Evolutionary conservation across 2,113 vertebrate genomes (phyloP).

Genomic region (Coturnix japonica): DNA sequence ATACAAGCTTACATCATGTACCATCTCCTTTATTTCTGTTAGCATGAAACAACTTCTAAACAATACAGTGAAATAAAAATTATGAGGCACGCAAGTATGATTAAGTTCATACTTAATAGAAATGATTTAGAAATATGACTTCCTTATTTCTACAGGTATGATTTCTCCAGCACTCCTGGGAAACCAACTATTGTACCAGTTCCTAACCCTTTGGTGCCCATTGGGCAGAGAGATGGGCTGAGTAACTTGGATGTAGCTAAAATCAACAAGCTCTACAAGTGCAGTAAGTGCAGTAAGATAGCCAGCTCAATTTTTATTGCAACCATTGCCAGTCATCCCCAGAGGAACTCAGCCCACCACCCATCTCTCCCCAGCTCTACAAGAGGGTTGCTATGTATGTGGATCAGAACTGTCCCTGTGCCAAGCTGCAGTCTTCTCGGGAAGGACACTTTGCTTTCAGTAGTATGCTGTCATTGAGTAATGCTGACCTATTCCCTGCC

Average conservation of each 20-base stretch:
- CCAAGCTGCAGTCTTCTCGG: background rate
- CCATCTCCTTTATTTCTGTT: background rate
- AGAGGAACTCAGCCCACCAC: background rate
- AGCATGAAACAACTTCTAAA: background rate
- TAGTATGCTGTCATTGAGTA: background rate
- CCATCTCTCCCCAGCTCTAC: background rate
- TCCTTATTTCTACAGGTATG: conserved; percentile 59
- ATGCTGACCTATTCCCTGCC: background rate
- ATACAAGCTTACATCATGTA: background rate
- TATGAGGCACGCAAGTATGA: background rate
- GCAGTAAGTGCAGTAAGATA: conserved; percentile 67
- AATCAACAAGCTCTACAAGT: conserved; percentile 77
- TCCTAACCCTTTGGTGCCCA: conserved; percentile 53
- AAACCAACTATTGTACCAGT: conserved; percentile 70
- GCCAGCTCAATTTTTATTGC: background rate
- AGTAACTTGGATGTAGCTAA: conserved; percentile 73
- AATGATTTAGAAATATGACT: background rate
- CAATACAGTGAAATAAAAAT: background rate
- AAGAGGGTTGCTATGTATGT: background rate
- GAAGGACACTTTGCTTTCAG: background rate
- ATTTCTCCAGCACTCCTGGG: conserved; percentile 58
- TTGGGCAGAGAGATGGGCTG: conserved; percentile 74
- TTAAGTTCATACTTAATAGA: background rate
- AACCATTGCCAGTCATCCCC: background rate
- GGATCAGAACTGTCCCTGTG: background rate